Conservation (phyloP, 1,140 invertebrate species). For the Cardiocondyla obscurior region DNA sequence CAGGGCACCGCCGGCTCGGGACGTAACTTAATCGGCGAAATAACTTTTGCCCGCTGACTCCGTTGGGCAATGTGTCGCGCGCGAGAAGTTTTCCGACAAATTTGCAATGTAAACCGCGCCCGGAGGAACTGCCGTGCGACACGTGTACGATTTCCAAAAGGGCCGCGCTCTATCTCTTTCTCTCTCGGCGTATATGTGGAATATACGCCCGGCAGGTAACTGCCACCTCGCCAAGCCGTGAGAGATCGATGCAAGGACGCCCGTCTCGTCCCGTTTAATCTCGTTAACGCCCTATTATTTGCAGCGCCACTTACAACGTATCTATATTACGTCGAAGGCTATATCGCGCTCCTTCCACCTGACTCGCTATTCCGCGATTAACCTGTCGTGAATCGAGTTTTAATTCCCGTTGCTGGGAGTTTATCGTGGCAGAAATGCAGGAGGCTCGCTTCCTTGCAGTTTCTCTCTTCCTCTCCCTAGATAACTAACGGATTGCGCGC, state of each 20-base stretch:
- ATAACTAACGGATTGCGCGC: not conserved
- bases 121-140: slow-evolving; percentile 69
- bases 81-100: slow-evolving; percentile 76
- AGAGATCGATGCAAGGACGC: slow-evolving; percentile 37
- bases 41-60: slow-evolving; percentile 71
- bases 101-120: slow-evolving; percentile 81
- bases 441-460: not conserved
- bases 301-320: not conserved
- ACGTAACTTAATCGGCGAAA: slow-evolving; percentile 78
- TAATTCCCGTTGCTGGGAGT: slow-evolving; percentile 22
- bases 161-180: too few species aligned
- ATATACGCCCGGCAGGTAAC: not conserved
- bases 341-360: not conserved
- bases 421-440: not conserved
- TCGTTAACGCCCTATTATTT: slow-evolving; percentile 44
- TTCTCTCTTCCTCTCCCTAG: too few species aligned
- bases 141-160: slow-evolving; percentile 68
- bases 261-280: slow-evolving; percentile 40
- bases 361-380: slow-evolving; percentile 28
- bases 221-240: not conserved
- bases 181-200: not conserved
- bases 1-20: not conserved
- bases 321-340: slow-evolving; percentile 3
- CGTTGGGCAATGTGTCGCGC: slow-evolving; percentile 61
- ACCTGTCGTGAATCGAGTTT: slow-evolving; percentile 10